Percentiles rank a stretch among this genome's conserved stretches.
These are phyloP conservation scores for Hyperoplus lanceolatus DNA, from an alignment of 2,797 vertebrate genomes.

Conservation along the genomic window DNA sequence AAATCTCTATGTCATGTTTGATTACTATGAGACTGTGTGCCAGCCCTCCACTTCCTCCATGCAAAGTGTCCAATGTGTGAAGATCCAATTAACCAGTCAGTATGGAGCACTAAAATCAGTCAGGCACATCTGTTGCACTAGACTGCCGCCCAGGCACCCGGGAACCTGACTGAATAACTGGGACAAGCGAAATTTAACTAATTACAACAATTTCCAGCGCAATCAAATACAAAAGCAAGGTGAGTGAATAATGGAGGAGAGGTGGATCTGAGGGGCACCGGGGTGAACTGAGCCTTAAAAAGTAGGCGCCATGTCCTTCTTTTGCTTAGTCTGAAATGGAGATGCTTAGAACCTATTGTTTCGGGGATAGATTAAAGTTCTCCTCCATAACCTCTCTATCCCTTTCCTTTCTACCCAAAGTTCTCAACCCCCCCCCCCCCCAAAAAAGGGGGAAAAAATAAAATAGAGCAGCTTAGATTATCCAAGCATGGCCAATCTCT, in stretches of 20 bases:
- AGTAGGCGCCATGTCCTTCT: constrained; percentile 71
- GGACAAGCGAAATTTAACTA: constrained; percentile 87
- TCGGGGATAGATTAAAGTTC: constrained; percentile 73
- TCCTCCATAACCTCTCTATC: constrained; percentile 33
- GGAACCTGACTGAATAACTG: constrained; percentile 73
- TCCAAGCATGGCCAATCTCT: constrained; percentile 84
- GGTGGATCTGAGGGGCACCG: constrained; percentile 27
- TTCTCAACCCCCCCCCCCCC: constrained; percentile 4
- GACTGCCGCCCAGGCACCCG: constrained; percentile 76
- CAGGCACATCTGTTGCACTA: constrained; percentile 84
- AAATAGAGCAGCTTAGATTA: constrained; percentile 86
- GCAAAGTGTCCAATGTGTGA: constrained; percentile 86
- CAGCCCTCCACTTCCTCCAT: constrained; percentile 84
- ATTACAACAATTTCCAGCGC: constrained; percentile 83
- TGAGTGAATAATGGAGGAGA: constrained; percentile 59
- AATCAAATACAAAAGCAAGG: constrained; percentile 83
- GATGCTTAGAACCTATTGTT: constrained; percentile 81
- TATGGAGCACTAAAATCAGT: constrained; percentile 84
- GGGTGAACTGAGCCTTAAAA: constrained; percentile 75
- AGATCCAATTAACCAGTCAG: constrained; percentile 96
- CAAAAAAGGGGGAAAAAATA: constrained; percentile 66
- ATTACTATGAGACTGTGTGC: constrained; percentile 82
- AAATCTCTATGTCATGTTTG: constrained; percentile 89
- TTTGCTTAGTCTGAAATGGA: constrained; percentile 83
- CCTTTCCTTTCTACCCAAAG: constrained; percentile 45